Evolutionary conservation across 2,888 invertebrate genomes (phyloP), one percentile per base, ranked within the genome.

Genomic region (Troides aeacus): DNA sequence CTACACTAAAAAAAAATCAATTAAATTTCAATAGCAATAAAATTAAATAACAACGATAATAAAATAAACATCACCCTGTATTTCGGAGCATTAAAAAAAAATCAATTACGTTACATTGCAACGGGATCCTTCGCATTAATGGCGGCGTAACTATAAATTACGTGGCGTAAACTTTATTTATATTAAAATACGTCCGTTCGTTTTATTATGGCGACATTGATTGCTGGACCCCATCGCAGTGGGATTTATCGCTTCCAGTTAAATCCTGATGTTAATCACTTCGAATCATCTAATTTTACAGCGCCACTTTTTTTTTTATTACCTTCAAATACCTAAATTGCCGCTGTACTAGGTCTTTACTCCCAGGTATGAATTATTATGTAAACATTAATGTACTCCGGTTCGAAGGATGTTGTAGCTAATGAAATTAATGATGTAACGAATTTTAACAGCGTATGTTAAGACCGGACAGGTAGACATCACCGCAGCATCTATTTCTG

Each of bases 131-230:
- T 66, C 70, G 72, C 71, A 77, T 79, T 77, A 77, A 79, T 75
- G 74, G 71, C 70, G 71, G 70, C 63, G 71, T 73, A 72, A 71
- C 74, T 70, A 77, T 78, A 76, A 77, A 77, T 72, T 74, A 66
- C 68, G 71, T 74, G 57, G 73, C 72, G 74, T 78, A 78, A 77
- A 78, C 59, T 74, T 76, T 73, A 74, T 66, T 75, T 69, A 75
- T 76, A 78, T 77, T 77, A 76, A 78, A 75, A 76, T 75, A 74
- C 72, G 75, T 76, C 74, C 73, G 69, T 72, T 71, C 72, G 68
- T 75, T 56, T 79, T 74, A 75, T 75, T 75, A 72, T 64, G 69
- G 72, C 73, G 76, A 78, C 77, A 74, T 81, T 78, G 73, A 79
- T 75, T 76, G 75, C 74, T 63, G 71, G 72, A 74, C 68, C 66